Base-by-base conservation (phyloP, 2,797 vertebrate species). In the Malurus splendens region DNA sequence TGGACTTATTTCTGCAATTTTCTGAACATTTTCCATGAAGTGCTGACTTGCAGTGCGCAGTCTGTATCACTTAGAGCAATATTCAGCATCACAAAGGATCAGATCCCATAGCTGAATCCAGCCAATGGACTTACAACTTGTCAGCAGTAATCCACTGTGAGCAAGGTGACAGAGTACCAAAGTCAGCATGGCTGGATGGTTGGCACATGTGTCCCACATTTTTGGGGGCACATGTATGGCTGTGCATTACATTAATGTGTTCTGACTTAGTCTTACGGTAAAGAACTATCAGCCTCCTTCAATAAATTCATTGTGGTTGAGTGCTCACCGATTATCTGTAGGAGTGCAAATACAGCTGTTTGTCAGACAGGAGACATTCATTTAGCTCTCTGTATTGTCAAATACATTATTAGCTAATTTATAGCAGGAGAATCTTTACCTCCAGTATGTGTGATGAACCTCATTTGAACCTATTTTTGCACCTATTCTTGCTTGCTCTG, bases 11-110 rank as follows among this genome's bases (percentile, higher is more conserved):
- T 90, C 83, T 92, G 59, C 81, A 80, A n/a, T 89, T 91, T 83
- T 10, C 33, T 39, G 44, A 85, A 59, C 32, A 50, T 91, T 85
- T 66, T 85, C 79, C 80, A 78, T 77, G 73, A 91, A 90, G 52
- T 87, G 89, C 76, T 93, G 80, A 95, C 90, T 94, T 89, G 89
- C 87, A 90, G 57, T 67, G 16, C 0, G 45, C 81, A 84, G 78
- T 74, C 79, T 85, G 55, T 81, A 64, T 94, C 82, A 92, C 88
- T 92, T 54, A 83, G 79, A 94, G 86, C 39, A 0, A 76, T 66
- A 56, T 78, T 72, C 93, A 87, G 79, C 90, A 92, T 95, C 89
- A 92, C 66, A 89, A 90, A 89, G 39, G 42, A 93, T 93, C 93
- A 93, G 54, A 90, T 90, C 59, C 82, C 1, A 0, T 33, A 44